These are phyloP conservation scores for Anseranas semipalmata DNA, from an alignment of 2,113 vertebrate species.

Conservation along the genomic window DNA sequence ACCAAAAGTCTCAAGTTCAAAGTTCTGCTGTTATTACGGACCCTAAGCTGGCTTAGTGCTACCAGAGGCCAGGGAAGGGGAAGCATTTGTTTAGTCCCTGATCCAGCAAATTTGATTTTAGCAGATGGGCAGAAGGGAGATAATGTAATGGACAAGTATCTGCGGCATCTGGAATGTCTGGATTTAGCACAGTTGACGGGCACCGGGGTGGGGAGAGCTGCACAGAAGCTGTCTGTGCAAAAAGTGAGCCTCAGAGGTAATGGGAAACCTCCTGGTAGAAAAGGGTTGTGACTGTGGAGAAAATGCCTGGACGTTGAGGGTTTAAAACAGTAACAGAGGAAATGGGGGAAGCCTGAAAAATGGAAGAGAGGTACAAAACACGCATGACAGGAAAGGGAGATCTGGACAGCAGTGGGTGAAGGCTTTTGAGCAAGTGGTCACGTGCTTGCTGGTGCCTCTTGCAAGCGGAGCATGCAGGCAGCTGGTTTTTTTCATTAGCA, in stretches of 20 bases:
- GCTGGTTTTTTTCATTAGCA: neutral
- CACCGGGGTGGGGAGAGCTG: neutral
- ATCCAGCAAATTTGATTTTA: conserved; percentile 49
- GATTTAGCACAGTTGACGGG: conserved; percentile 49
- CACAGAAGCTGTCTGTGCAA: neutral
- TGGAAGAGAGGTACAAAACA: neutral
- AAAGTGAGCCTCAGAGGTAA: neutral
- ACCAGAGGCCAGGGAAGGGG: conserved; percentile 2
- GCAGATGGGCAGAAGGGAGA: conserved; percentile 31
- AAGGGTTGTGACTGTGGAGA: neutral
- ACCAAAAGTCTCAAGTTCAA: neutral
- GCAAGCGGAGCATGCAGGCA: neutral
- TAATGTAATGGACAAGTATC: conserved; percentile 24
- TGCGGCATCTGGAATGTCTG: conserved; percentile 51
- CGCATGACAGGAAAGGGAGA: neutral
- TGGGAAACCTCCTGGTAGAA: neutral
- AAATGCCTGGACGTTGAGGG: neutral
- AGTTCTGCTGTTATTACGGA: conserved; percentile 40
- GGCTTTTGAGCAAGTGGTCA: neutral
- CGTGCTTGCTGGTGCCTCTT: neutral
- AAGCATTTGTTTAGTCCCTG: neutral
- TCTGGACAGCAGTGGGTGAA: neutral
- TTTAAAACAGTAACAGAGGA: neutral
- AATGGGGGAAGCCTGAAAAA: neutral
- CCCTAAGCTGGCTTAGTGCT: conserved; percentile 20